A percentile compares a stretch with the other conserved stretches of the same genome.
These are phyloP conservation scores for Ooceraea biroi DNA, from an alignment of 1,140 invertebrate species.

Conservation along the genomic window DNA sequence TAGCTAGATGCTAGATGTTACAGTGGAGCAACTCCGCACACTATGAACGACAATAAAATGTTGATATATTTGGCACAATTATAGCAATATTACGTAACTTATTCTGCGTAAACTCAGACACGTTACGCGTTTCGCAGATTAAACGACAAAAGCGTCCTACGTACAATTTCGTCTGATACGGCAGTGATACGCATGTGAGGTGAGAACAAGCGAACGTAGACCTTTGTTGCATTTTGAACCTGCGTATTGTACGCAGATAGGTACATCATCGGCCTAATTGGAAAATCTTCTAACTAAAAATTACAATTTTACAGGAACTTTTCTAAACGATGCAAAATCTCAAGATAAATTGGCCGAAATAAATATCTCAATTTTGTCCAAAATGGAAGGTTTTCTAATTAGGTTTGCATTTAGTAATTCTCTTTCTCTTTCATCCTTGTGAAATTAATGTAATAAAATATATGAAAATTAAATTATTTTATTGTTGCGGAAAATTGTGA, in stretches of 20 bases:
- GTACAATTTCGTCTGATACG: neutral
- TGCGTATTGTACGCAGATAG: neutral
- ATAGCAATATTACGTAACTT: neutral
- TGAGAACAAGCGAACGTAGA: slow-evolving; percentile 24
- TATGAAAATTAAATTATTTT: neutral
- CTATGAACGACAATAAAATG: neutral
- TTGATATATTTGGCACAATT: neutral
- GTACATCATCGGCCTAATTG: too few species aligned
- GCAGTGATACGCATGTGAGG: neutral
- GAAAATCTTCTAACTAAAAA: too few species aligned
- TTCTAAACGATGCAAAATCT: too few species aligned
- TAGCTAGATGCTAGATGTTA: neutral
- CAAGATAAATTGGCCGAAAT: too few species aligned
- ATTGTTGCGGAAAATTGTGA: neutral
- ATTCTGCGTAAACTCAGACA: neutral
- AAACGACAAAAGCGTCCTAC: neutral
- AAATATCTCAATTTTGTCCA: too few species aligned
- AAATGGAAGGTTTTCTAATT: too few species aligned
- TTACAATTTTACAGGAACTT: too few species aligned
- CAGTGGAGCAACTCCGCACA: neutral
- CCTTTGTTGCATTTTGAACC: neutral
- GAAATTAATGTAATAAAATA: neutral
- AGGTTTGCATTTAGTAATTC: too few species aligned
- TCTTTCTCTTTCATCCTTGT: neutral
- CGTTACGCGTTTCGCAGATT: neutral